phyloP scores from a whole-genome alignment of 2,888 invertebrate genomes.

The Eledona agricola region DNA sequence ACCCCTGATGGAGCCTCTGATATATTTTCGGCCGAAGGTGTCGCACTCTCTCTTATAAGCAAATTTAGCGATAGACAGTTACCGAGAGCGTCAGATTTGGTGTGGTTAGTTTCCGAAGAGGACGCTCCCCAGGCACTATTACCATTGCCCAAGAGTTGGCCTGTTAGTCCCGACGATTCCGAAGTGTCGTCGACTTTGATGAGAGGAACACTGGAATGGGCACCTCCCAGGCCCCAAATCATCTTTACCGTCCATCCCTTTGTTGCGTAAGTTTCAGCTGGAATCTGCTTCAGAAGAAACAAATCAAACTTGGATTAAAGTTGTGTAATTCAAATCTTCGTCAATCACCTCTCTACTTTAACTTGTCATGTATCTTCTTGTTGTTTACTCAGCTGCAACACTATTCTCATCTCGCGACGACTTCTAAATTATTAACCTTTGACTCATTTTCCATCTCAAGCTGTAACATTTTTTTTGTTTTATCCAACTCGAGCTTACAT shows the following conservation, averaged over 20 bases:
- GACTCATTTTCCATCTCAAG: too few species aligned
- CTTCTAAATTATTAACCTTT: too few species aligned
- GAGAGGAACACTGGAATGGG: slow-evolving; percentile 83
- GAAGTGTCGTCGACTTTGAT: slow-evolving; percentile 65
- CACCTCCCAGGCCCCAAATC: slow-evolving; percentile 83
- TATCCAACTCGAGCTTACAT: too few species aligned
- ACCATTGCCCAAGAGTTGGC: slow-evolving; percentile 78
- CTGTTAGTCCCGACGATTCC: slow-evolving; percentile 72
- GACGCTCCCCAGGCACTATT: slow-evolving; percentile 81
- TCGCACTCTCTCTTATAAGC: slow-evolving; percentile 79
- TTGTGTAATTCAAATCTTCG: too few species aligned
- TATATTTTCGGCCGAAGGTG: slow-evolving; percentile 77
- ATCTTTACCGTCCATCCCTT: slow-evolving; percentile 80
- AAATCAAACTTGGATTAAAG: too few species aligned
- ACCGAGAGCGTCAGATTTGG: slow-evolving; percentile 78
- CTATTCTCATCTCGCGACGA: too few species aligned
- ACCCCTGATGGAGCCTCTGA: slow-evolving; percentile 62
- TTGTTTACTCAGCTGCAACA: too few species aligned
- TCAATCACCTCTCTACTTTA: too few species aligned
- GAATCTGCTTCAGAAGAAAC: too few species aligned
- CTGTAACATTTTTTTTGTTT: slow-evolving; percentile 3
- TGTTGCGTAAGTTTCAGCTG: slow-evolving; percentile 74
- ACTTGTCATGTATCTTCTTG: too few species aligned
- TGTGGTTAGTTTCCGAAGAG: slow-evolving; percentile 81
- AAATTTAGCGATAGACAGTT: slow-evolving; percentile 79